Conservation (phyloP, 1,140 invertebrate genomes). For the Meloidogyne hapla region DNA sequence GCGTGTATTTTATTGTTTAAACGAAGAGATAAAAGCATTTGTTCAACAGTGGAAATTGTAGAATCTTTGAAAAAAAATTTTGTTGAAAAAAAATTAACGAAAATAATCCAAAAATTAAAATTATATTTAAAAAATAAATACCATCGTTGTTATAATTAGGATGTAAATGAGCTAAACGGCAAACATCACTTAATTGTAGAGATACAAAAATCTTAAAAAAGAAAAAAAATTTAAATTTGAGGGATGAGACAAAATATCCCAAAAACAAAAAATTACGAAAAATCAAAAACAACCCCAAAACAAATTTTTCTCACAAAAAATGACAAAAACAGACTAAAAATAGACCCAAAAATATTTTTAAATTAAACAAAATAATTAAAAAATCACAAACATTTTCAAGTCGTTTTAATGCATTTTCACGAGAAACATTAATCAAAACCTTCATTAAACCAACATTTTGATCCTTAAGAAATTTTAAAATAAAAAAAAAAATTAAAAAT, state of each 20-base stretch:
- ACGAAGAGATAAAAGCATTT: slow-evolving; percentile 16
- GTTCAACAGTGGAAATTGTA: slow-evolving; percentile 9
- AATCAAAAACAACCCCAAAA: no score
- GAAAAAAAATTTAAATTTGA: neutral
- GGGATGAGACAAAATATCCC: no score
- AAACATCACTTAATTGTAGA: slow-evolving; percentile 33
- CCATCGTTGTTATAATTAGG: neutral
- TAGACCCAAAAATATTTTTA: neutral
- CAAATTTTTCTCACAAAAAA: no score
- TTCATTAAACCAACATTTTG: slow-evolving; percentile 42
- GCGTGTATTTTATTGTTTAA: slow-evolving; percentile 19
- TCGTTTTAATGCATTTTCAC: slow-evolving; percentile 38
- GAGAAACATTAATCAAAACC: slow-evolving; percentile 24
- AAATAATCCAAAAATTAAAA: no score
- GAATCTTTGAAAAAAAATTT: neutral
- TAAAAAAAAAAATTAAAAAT: neutral
- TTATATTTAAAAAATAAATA: neutral
- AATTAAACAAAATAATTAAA: neutral
- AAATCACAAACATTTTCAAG: slow-evolving; percentile 31
- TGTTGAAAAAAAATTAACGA: no score
- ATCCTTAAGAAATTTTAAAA: slow-evolving; percentile 26
- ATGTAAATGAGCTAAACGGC: slow-evolving; percentile 23
- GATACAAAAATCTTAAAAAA: slow-evolving; percentile 37
- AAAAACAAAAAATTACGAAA: no score
- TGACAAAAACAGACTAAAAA: neutral